Percentiles rank a stretch among this genome's conserved stretches.
These are phyloP conservation scores for Pachyuromys duprasi DNA, from an alignment of 2,797 vertebrate species.

Conservation along the genomic window DNA sequence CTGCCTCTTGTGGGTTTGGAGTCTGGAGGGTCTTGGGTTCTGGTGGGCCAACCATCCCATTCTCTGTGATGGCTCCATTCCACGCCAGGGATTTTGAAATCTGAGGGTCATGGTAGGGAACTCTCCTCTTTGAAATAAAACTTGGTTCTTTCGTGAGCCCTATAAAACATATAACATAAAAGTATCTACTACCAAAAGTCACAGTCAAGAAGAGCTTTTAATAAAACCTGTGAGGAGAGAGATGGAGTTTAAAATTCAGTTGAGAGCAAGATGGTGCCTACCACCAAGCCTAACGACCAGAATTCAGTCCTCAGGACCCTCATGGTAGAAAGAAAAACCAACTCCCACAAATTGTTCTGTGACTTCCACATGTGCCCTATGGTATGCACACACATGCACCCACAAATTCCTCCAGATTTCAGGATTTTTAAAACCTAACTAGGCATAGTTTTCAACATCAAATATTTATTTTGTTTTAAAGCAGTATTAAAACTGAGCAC, in stretches of 20 bases:
- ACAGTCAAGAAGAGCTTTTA: conserved; percentile 41
- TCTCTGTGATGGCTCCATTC: conserved; percentile 80
- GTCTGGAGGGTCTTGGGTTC: conserved; percentile 70
- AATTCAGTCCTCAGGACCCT: background rate
- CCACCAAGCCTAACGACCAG: background rate
- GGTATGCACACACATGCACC: background rate
- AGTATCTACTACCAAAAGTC: conserved; percentile 16
- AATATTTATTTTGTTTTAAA: conserved; percentile 51
- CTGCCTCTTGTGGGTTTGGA: conserved; percentile 63
- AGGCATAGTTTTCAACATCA: conserved; percentile 53
- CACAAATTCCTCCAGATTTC: background rate
- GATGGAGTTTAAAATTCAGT: conserved; percentile 58
- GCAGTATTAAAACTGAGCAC: conserved; percentile 45
- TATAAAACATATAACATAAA: conserved; percentile 79
- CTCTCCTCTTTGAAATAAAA: conserved; percentile 91
- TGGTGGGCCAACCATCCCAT: background rate
- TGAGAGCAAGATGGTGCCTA: background rate
- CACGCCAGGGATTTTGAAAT: conserved; percentile 90
- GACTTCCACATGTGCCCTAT: background rate
- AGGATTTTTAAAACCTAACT: background rate
- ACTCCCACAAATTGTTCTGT: background rate
- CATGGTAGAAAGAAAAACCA: background rate
- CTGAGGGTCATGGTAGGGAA: conserved; percentile 87
- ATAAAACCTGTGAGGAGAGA: background rate
- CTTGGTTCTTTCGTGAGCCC: conserved; percentile 91